Percentiles rank a stretch among this genome's conserved stretches.
These are phyloP conservation scores for Emydura subglobosa DNA, from an alignment of 2,113 vertebrate species.

Conservation along the genomic window DNA sequence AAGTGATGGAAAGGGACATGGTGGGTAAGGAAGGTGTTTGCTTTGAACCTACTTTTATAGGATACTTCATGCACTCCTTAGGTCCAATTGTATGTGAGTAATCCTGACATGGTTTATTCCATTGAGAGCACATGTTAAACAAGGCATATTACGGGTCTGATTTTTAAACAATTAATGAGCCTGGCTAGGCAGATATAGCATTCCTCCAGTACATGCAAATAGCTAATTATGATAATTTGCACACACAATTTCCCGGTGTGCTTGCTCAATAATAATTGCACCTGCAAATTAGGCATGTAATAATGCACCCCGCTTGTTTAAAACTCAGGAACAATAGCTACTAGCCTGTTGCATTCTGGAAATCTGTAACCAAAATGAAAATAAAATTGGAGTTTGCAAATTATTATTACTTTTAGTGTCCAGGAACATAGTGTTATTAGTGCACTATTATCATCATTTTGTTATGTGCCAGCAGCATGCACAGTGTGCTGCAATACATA, in stretches of 20 bases:
- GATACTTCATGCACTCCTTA: not conserved
- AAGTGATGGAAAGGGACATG: not conserved
- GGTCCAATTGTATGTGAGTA: not conserved
- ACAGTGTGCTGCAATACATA: not conserved
- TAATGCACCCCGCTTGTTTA: not conserved
- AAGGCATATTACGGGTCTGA: not conserved
- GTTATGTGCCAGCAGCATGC: not conserved
- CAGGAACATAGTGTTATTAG: not conserved
- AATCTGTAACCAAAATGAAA: not conserved
- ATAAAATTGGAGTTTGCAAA: not conserved
- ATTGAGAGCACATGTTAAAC: not conserved
- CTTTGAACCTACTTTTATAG: not conserved
- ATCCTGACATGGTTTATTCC: not conserved
- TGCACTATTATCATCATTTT: not conserved
- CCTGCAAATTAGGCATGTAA: not conserved
- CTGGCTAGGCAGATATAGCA: not conserved
- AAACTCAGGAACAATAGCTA: not conserved
- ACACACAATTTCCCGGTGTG: not conserved
- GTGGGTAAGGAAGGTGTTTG: not conserved
- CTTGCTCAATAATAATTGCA: not conserved
- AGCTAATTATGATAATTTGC: not conserved
- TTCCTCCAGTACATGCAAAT: not conserved
- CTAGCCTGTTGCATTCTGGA: not conserved
- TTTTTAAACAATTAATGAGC: not conserved
- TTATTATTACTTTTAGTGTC: not conserved